phyloP scores from a whole-genome alignment of 92 coral and sea anemone species.

The Porites evermanni region DNA sequence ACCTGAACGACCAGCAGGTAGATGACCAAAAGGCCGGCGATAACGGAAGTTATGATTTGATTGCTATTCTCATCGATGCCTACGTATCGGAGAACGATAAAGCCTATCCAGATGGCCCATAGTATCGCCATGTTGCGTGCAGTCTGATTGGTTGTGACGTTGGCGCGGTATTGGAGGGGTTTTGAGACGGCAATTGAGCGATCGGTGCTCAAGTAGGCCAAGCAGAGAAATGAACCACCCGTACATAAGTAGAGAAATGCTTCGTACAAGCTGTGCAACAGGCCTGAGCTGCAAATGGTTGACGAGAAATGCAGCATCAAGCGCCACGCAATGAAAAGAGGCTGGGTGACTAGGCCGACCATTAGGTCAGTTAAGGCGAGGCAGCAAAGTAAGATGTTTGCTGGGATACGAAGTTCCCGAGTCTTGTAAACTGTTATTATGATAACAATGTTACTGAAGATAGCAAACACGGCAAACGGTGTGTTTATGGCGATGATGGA shows the following conservation, averaged over 20 bases:
- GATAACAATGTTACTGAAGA: slow-evolving; percentile 39
- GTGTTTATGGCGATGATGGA: slow-evolving; percentile 58
- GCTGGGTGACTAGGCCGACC: slow-evolving; percentile 61
- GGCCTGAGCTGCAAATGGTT: slow-evolving; percentile 44
- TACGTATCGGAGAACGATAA: slow-evolving; percentile 49
- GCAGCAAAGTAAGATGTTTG: slow-evolving; percentile 57
- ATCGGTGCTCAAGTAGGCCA: slow-evolving; percentile 54
- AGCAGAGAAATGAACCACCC: slow-evolving; percentile 57
- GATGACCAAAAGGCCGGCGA: slow-evolving; percentile 44
- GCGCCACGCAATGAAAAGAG: slow-evolving; percentile 67
- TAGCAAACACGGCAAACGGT: slow-evolving; percentile 64
- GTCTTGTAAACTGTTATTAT: slow-evolving; percentile 29
- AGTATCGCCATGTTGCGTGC: slow-evolving; percentile 31
- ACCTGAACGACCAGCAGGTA: slow-evolving; percentile 46
- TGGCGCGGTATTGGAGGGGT: slow-evolving; percentile 53
- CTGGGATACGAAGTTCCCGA: slow-evolving; percentile 54
- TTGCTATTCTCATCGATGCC: slow-evolving; percentile 51
- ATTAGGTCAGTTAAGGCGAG: slow-evolving; percentile 62
- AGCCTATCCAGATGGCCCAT: slow-evolving; percentile 51
- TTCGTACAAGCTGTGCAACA: slow-evolving; percentile 56
- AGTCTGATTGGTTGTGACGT: slow-evolving; percentile 1
- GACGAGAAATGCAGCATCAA: slow-evolving; percentile 53
- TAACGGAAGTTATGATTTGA: slow-evolving; percentile 32
- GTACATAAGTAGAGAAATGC: slow-evolving; percentile 57
- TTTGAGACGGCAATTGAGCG: slow-evolving; percentile 61